These are phyloP conservation scores for Linnaemya vulpina DNA, from an alignment of 2,888 invertebrate genomes.

Conservation along the genomic window DNA sequence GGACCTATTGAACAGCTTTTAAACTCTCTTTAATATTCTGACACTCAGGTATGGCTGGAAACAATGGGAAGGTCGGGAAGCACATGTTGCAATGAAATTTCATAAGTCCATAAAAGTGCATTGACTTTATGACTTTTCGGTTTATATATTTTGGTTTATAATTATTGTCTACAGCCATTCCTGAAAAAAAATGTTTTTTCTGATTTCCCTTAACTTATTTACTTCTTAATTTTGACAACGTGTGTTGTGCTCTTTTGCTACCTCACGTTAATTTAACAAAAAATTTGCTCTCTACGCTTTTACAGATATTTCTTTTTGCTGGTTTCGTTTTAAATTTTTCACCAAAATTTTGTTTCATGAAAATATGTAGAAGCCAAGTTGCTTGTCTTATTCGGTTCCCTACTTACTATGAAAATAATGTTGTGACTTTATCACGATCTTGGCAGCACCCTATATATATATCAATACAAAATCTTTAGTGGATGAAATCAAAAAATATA, in stretches of 20 bases:
- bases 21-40: too few species aligned
- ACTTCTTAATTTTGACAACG: slow-evolving; percentile 65
- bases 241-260: slow-evolving; percentile 71
- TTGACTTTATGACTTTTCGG: slow-evolving; percentile 27
- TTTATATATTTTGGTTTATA: too few species aligned
- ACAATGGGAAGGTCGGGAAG: too few species aligned
- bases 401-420: too few species aligned
- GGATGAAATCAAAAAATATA: too few species aligned
- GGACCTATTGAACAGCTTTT: too few species aligned
- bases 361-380: slow-evolving; percentile 35
- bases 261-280: slow-evolving; percentile 69
- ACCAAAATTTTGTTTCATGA: slow-evolving; percentile 29
- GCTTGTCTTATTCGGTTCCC: slow-evolving; percentile 6
- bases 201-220: slow-evolving; percentile 20
- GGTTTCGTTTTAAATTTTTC: slow-evolving; percentile 21
- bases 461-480: too few species aligned
- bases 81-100: too few species aligned
- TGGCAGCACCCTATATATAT: background rate
- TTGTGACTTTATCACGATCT: background rate
- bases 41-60: too few species aligned
- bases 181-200: slow-evolving; percentile 47
- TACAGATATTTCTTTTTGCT: slow-evolving; percentile 34
- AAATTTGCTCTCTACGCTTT: slow-evolving; percentile 48
- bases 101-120: background rate
- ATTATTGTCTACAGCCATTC: slow-evolving; percentile 54